These are phyloP conservation scores for Ricordea florida DNA, from an alignment of 92 coral and sea anemone genomes.

Conservation along the genomic window DNA sequence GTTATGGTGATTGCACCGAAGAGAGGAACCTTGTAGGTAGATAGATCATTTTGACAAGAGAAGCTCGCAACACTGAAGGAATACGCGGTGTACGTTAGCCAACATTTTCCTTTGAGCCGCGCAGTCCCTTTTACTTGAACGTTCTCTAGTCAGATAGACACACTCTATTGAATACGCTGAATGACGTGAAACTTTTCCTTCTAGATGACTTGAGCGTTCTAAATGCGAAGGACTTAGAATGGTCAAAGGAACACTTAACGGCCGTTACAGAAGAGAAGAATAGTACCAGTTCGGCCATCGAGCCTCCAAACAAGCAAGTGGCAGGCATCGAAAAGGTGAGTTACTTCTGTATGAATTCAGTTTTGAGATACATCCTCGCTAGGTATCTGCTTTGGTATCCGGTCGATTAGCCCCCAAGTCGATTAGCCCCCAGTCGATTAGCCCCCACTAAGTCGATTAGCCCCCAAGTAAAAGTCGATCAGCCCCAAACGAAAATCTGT, in stretches of 20 bases:
- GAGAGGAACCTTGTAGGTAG: not conserved
- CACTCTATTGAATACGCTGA: not conserved
- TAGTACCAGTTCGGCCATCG: not conserved
- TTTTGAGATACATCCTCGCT: not conserved
- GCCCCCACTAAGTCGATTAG: too few species aligned
- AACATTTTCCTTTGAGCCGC: not conserved
- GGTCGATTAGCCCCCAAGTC: too few species aligned
- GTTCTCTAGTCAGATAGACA: not conserved
- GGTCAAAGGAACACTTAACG: not conserved
- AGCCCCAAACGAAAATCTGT: too few species aligned
- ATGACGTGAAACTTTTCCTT: not conserved
- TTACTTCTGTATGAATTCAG: too few species aligned
- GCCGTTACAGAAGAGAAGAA: not conserved
- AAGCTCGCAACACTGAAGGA: not conserved
- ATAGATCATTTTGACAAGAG: not conserved
- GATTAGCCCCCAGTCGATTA: too few species aligned
- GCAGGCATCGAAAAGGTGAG: conserved; percentile 2
- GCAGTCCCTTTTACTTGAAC: not conserved
- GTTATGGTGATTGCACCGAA: not conserved
- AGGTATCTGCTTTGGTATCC: too few species aligned
- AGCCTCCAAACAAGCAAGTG: not conserved
- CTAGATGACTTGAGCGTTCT: conserved; percentile 20
- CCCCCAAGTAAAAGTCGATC: too few species aligned
- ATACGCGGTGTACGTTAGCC: not conserved
- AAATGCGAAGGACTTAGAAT: conserved; percentile 5